These are phyloP conservation scores for Phaethon lepturus DNA, from an alignment of 2,113 vertebrate genomes.

Conservation along the genomic window DNA sequence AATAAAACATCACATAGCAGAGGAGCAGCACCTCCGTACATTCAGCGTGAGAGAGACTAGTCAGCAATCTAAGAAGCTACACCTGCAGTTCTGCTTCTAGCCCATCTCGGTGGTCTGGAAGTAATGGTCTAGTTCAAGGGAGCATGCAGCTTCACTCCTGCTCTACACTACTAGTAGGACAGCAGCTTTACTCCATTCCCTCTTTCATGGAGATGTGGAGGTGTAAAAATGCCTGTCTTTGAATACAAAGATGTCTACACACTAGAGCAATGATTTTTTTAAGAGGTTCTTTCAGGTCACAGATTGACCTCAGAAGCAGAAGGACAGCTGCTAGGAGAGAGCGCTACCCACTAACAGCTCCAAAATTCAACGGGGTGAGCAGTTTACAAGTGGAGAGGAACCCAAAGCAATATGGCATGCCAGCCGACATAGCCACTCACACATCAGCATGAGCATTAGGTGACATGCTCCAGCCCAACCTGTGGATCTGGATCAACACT, in stretches of 20 bases:
- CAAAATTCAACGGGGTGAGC: neutral
- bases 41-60: neutral
- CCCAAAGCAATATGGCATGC: neutral
- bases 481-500: rapidly evolving
- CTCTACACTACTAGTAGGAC: neutral
- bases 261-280: neutral
- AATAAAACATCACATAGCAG: neutral
- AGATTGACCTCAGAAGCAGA: neutral
- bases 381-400: neutral
- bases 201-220: neutral
- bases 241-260: neutral
- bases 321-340: neutral
- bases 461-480: neutral
- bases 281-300: neutral
- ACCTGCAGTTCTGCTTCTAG: neutral
- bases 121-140: neutral
- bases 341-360: neutral
- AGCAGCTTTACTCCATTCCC: neutral
- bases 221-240: neutral
- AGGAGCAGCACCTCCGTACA: neutral
- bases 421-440: neutral
- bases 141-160: neutral
- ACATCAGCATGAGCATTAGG: neutral
- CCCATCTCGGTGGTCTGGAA: neutral
- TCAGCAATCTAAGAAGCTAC: neutral